Conservation (phyloP, 2,113 vertebrate genomes). For the Stigmatopora nigra region DNA sequence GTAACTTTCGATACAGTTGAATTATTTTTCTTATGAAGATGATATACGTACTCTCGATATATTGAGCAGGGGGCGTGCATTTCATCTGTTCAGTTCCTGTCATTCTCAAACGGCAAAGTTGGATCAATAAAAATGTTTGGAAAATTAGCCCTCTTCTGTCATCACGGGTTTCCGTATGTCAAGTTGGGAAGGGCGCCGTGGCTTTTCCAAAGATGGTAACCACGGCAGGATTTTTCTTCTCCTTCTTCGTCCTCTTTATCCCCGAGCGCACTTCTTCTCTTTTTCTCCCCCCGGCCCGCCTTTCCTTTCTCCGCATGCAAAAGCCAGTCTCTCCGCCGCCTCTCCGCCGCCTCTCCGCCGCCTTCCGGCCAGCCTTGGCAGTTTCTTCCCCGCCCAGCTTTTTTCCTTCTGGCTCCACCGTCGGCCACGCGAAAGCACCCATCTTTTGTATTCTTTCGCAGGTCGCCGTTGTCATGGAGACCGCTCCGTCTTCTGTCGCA, state of each 20-base stretch:
- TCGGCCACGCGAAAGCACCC: too few species aligned
- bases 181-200: background rate
- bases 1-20: conserved; percentile 82
- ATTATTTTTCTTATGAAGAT: conserved; percentile 88
- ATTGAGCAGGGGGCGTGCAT: conserved; percentile 68
- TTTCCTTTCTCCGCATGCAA: conserved; percentile 21
- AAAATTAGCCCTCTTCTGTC: conserved; percentile 64
- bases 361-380: too few species aligned
- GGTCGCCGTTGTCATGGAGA: conserved; percentile 84
- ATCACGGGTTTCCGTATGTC: conserved; percentile 8
- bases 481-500: conserved; percentile 88
- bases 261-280: conserved; percentile 48
- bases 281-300: conserved; percentile 47
- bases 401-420: conserved; percentile 5
- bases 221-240: conserved; percentile 31
- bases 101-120: conserved; percentile 86
- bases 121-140: conserved; percentile 76
- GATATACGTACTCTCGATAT: conserved; percentile 65
- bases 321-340: too few species aligned
- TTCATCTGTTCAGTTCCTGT: conserved; percentile 82
- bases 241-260: conserved; percentile 7
- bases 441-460: conserved; percentile 77
- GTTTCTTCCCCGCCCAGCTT: conserved; percentile 1
- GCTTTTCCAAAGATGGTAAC: conserved; percentile 4
- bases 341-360: too few species aligned